Evolutionary conservation across 23 tunicate species (phyloP).

Genomic region (Oikopleura vanhoeffeni): DNA sequence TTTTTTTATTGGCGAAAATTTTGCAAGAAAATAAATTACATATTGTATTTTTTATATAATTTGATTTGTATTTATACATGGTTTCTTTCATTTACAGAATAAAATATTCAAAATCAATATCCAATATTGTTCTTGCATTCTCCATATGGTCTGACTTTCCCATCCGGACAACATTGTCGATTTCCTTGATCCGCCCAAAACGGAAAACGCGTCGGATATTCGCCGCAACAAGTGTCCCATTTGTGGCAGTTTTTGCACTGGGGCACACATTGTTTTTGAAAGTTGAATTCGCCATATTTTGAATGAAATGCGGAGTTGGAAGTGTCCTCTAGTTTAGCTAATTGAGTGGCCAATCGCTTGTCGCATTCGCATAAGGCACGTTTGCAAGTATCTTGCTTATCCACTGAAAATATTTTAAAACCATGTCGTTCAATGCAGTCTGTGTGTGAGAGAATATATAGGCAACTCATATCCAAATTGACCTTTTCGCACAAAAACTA

Average conservation of each 20-base stretch:
- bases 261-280: not conserved
- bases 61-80: no score
- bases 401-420: not conserved
- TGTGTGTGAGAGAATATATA: not conserved
- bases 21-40: no score
- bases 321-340: not conserved
- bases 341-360: not conserved
- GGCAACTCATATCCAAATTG: no score
- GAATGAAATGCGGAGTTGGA: not conserved
- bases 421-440: not conserved
- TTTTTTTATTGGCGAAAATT: no score
- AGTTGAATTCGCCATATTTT: not conserved
- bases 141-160: no score
- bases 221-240: constrained; percentile 7
- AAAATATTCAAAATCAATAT: no score
- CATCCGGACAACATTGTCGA: not conserved
- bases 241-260: not conserved
- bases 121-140: no score
- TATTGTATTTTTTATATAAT: no score
- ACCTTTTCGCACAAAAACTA: no score
- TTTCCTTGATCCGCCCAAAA: not conserved
- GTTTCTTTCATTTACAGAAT: no score
- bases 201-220: not conserved
- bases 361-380: not conserved
- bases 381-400: not conserved